Base-by-base conservation (phyloP, 2,888 invertebrate genomes). In the Acanthacorydalis orientalis region DNA sequence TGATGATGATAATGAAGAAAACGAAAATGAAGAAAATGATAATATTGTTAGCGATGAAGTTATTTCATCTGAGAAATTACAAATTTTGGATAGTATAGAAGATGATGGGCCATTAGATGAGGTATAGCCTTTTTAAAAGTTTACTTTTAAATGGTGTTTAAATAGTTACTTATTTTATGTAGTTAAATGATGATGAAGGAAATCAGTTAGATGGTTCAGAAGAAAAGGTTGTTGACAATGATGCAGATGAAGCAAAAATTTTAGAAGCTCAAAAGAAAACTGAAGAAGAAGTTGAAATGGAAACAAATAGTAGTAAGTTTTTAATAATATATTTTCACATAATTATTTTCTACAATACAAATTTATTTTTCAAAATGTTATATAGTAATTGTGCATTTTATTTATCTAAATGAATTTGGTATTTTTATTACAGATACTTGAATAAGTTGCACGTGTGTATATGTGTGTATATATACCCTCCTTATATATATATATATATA, bases 31-130 rank as follows among this genome's bases (percentile, higher is more conserved):
- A 6, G 51, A 54, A 40, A 45, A 51, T 35, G 52, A 52, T 11
- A 53, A 56, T 48, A 53, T 64, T 16, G 59, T 60, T 44, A 60
- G 66, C 40, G 54, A 58, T 11, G 64, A 61, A 38, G 62, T 64
- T 35, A n/a, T 46, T 7, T 46, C 46, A 8, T 12, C 31, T 15
- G 39, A 46, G 35, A 23, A 46, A 4, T 23, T 47, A n/a, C 42
- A 47, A 39, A 38, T 46, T 12, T 46, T 46, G n/a, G 43, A 47
- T 23, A 33, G 34, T 34, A 31, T 43, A 9, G 43, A 47, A 42
- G 42, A 35, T 15, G 43, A 47, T 35, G 47, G 34, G 11, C 34
- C 47, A 31, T 43, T 47, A 15, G 42, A 47, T 16, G 47, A 47
- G 43, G 47, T 47, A 42, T 12, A 31, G n/a, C 6, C n/a, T 16